Base-by-base conservation (phyloP, 2,113 vertebrate species). In the Syngnathus floridae region DNA sequence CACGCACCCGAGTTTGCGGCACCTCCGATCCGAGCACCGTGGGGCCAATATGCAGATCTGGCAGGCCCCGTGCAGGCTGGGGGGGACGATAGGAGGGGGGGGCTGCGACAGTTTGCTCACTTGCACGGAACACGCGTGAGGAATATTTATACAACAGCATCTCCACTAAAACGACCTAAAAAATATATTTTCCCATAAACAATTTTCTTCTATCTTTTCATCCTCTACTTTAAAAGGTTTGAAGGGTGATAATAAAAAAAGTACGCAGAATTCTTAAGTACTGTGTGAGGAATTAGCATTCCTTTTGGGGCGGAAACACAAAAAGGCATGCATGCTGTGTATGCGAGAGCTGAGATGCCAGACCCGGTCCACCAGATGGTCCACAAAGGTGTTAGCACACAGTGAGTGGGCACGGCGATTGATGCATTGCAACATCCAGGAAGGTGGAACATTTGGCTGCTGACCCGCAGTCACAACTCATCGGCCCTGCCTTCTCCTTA, bases 381-480 rank as follows among this genome's bases (percentile, higher is more conserved):
- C 74, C 67, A 77, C 80, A 84, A 90, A 89, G 88, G 88, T 89
- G 90, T 86, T 88, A 80, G 76, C 71, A 54, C 86, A 90, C 89
- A 86, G 84, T 88, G 82, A 91, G 85, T 88, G 88, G 82, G 84
- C 88, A 88, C 67, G 16, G 68, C 76, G 87, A 90, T 87, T 88
- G 87, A 89, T 91, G 83, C 87, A 85, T 81, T 84, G 79, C 82
- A 90, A 88, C 88, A 87, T 88, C 77, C 87, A 87, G 84, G 88
- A 89, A 90, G 88, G 88, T 87, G 87, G 88, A 88, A 88, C 90
- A 90, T 90, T 91, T 91, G 88, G 90, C 88, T 84, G 80, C 87
- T 87, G 88, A 90, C 87, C 87, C 76, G 83, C 85, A 90, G 88
- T 88, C 85, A 87, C 84, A 88, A 76, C 82, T 81, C 86, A 72